Conservation (phyloP, 2,797 vertebrate species). For the Agapornis canus region DNA sequence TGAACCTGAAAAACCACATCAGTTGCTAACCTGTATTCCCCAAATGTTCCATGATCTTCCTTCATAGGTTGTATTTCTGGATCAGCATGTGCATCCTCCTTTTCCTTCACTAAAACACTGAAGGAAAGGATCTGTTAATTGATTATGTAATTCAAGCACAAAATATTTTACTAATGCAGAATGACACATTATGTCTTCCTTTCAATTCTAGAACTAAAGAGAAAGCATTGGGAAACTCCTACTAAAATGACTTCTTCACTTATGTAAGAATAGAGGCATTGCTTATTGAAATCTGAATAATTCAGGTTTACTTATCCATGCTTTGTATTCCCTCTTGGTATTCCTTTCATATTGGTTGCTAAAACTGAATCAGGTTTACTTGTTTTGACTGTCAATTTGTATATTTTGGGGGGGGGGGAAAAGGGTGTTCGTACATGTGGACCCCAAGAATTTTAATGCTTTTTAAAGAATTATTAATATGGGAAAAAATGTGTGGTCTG, state of each 20-base stretch:
- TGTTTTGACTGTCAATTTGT: neutral
- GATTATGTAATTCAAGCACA: neutral
- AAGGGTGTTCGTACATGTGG: neutral
- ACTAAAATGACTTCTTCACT: neutral
- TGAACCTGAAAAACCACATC: neutral
- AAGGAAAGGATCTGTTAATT: neutral
- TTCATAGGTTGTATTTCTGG: conserved; percentile 99
- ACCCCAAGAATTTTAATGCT: neutral
- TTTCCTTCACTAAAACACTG: conserved; percentile 91
- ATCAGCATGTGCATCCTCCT: conserved; percentile 96
- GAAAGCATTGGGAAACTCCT: neutral
- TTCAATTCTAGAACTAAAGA: neutral
- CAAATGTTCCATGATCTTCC: conserved; percentile 97
- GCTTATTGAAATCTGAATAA: neutral
- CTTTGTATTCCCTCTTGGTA: neutral
- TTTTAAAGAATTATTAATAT: neutral
- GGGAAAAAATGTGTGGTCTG: neutral
- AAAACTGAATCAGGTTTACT: neutral
- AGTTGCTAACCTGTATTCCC: conserved; percentile 95
- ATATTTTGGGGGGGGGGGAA: neutral
- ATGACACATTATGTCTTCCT: neutral
- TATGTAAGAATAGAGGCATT: neutral
- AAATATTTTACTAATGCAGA: no score
- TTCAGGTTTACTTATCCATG: neutral
- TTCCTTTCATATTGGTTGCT: neutral